Evolutionary conservation across 2,113 vertebrate genomes (phyloP).

Genomic region (Dipodomys ordii): DNA sequence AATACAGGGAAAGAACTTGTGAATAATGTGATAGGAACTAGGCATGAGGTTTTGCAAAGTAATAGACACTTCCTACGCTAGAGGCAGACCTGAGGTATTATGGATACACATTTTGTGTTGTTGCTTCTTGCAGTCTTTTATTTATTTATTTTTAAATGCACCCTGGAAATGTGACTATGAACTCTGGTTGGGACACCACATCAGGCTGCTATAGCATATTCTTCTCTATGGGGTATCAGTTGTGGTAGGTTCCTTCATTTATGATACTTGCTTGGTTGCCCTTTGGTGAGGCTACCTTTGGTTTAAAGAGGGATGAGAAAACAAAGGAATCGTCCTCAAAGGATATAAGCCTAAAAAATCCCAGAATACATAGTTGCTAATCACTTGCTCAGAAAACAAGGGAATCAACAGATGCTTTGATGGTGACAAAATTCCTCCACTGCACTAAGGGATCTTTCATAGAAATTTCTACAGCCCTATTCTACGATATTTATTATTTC

Average conservation of each 20-base stretch:
- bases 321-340: background rate
- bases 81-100: background rate
- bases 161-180: background rate
- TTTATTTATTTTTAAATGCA: background rate
- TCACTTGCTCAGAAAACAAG: slow-evolving; percentile 58
- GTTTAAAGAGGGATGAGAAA: background rate
- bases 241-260: background rate
- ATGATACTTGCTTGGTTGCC: background rate
- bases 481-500: slow-evolving; percentile 48
- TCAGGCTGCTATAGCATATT: background rate
- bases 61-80: background rate
- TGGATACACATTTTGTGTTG: background rate
- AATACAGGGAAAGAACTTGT: background rate
- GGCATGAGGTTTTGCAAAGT: background rate
- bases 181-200: background rate
- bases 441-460: slow-evolving; percentile 6
- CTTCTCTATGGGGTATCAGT: background rate
- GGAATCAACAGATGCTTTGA: background rate
- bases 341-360: background rate
- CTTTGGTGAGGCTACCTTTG: background rate
- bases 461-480: background rate
- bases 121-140: background rate
- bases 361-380: background rate
- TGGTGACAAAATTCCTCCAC: slow-evolving; percentile 14
- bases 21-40: background rate